A percentile compares a stretch with the other conserved stretches of the same genome.
These are phyloP conservation scores for Anoura caudifer DNA, from an alignment of 2,113 vertebrate species.

Conservation along the genomic window DNA sequence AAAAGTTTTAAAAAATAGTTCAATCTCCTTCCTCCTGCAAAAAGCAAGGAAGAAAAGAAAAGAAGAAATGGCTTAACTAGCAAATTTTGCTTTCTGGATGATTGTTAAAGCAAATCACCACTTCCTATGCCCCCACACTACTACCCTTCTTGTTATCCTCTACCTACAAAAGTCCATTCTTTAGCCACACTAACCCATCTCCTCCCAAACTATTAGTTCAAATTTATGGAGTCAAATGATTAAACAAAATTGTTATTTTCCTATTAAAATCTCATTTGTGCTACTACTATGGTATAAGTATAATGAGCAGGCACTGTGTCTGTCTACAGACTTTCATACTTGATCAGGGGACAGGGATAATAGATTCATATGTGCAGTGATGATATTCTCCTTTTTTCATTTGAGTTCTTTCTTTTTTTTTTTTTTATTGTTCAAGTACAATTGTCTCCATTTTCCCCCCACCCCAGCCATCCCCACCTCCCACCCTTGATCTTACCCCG, in stretches of 20 bases:
- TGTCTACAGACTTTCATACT: background rate
- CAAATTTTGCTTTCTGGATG: background rate
- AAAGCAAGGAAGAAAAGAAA: background rate
- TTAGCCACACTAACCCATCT: background rate
- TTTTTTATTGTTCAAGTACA: too few relatives aligned
- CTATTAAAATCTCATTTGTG: background rate
- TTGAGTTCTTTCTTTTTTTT: background rate
- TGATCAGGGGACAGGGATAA: background rate
- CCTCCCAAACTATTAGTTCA: slow-evolving; percentile 4
- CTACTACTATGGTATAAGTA: background rate
- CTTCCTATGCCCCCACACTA: background rate
- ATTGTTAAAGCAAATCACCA: background rate
- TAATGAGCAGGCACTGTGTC: background rate
- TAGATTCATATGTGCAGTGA: background rate
- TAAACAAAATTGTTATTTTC: background rate
- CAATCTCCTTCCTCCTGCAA: too few relatives aligned
- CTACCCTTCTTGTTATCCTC: background rate
- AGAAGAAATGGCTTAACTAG: background rate
- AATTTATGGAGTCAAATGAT: background rate
- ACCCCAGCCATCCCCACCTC: too few relatives aligned
- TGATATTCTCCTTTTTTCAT: background rate
- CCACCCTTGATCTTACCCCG: too few relatives aligned
- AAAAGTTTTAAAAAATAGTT: background rate
- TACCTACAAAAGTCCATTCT: background rate
- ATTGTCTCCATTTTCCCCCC: too few relatives aligned